Conservation (phyloP, 2,797 vertebrate species). For the Trachops cirrhosus region DNA sequence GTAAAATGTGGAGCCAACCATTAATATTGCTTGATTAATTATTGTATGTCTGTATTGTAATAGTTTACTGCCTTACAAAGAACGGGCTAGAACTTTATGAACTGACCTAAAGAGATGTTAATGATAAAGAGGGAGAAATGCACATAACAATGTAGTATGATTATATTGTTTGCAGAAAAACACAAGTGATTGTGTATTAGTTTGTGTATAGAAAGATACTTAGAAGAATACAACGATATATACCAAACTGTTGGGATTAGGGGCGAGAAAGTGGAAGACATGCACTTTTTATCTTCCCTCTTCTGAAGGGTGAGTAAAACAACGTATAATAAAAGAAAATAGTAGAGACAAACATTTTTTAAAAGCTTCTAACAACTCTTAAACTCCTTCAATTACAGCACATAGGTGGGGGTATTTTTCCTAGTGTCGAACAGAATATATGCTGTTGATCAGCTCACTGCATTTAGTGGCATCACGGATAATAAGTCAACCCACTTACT, state of each 20-base stretch:
- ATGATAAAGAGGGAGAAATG: conserved; percentile 39
- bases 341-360: neutral
- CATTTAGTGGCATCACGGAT: neutral
- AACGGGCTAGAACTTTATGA: conserved; percentile 17
- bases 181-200: conserved; percentile 44
- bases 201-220: conserved; percentile 28
- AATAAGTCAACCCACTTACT: neutral
- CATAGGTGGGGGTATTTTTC: neutral
- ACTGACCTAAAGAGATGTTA: neutral
- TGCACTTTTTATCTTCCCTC: conserved; percentile 37
- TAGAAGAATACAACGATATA: conserved; percentile 17
- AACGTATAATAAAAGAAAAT: conserved; percentile 32
- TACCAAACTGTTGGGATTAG: conserved; percentile 34
- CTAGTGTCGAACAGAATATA: neutral
- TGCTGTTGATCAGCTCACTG: neutral
- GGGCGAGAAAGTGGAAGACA: conserved; percentile 39
- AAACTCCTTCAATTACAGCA: neutral
- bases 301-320: conserved; percentile 51
- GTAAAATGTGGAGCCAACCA: neutral
- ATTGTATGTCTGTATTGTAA: neutral
- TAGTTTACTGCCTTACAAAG: conserved; percentile 36
- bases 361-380: conserved; percentile 31
- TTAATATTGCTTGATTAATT: neutral
- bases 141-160: conserved; percentile 4
- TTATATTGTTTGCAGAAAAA: conserved; percentile 24